Evolutionary conservation across 2,113 vertebrate species (phyloP).

Genomic region (Odobenus rosmarus): DNA sequence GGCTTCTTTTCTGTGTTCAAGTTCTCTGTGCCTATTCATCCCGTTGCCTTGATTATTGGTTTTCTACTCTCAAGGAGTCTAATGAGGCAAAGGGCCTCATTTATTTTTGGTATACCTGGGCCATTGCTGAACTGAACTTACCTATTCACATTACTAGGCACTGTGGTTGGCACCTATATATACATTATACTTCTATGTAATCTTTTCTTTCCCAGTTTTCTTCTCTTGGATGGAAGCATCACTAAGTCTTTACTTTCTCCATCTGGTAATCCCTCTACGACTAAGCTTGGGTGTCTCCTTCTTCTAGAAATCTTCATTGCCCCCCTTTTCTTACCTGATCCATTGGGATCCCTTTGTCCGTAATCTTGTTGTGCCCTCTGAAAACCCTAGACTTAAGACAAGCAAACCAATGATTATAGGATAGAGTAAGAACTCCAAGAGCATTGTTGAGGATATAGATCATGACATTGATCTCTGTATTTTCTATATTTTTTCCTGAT

Average conservation of each 20-base stretch:
- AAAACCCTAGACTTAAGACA: not conserved
- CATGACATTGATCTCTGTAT: not conserved
- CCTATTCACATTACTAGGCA: not conserved
- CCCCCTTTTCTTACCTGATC: fast-evolving
- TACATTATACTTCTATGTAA: not conserved
- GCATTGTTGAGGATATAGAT: not conserved
- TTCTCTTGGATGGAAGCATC: not conserved
- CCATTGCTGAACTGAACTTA: not conserved
- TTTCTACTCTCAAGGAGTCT: not conserved
- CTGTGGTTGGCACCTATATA: not conserved
- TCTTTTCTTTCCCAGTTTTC: not conserved
- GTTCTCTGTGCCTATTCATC: not conserved
- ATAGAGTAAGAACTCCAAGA: not conserved
- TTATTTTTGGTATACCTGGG: not conserved
- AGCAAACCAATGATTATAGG: not conserved
- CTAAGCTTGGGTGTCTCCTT: not conserved
- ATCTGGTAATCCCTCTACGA: not conserved
- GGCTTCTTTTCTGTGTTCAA: not conserved
- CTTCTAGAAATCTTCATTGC: not conserved
- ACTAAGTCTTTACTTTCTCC: not conserved
- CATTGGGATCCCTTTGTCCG: not conserved
- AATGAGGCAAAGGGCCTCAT: not conserved
- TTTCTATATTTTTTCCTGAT: not conserved
- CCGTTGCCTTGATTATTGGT: not conserved
- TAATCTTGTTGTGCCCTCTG: not conserved